Conservation (phyloP, 2,888 invertebrate species). For the Oligia fasciuncula region DNA sequence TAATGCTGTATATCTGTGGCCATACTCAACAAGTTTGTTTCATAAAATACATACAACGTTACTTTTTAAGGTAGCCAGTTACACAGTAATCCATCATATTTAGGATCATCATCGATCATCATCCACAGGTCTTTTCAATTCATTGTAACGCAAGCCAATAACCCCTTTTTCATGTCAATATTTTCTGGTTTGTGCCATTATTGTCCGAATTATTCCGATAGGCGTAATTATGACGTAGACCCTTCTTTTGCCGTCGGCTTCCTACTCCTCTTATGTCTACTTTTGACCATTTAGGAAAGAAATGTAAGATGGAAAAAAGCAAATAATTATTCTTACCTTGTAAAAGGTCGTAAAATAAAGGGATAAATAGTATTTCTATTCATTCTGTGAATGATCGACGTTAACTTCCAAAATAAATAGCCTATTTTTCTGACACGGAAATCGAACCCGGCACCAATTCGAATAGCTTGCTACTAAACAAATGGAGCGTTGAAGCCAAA, state of each 20-base stretch:
- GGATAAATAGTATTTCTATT: not conserved
- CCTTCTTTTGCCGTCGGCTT: not conserved
- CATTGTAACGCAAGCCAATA: not conserved
- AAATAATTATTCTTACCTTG: not conserved
- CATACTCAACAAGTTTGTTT: not conserved
- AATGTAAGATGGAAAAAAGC: too few species aligned
- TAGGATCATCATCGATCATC: conserved; percentile 16
- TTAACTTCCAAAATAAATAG: conserved; percentile 14
- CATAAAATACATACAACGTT: not conserved
- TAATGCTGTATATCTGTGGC: too few species aligned
- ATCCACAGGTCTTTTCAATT: not conserved
- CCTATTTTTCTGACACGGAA: conserved; percentile 29
- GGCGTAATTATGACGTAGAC: not conserved
- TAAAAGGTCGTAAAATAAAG: not conserved
- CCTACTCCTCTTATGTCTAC: not conserved
- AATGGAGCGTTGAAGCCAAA: conserved; percentile 18
- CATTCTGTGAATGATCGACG: not conserved
- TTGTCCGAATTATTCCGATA: conserved; percentile 5
- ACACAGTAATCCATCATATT: conserved; percentile 5
- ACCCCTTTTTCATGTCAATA: not conserved
- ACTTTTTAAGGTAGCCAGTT: not conserved
- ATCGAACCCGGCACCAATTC: conserved; percentile 17
- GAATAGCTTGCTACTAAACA: conserved; percentile 21
- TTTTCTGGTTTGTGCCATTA: not conserved
- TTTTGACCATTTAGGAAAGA: not conserved